These are phyloP conservation scores for Halesus radiatus DNA, from an alignment of 1,140 invertebrate genomes.

Conservation along the genomic window DNA sequence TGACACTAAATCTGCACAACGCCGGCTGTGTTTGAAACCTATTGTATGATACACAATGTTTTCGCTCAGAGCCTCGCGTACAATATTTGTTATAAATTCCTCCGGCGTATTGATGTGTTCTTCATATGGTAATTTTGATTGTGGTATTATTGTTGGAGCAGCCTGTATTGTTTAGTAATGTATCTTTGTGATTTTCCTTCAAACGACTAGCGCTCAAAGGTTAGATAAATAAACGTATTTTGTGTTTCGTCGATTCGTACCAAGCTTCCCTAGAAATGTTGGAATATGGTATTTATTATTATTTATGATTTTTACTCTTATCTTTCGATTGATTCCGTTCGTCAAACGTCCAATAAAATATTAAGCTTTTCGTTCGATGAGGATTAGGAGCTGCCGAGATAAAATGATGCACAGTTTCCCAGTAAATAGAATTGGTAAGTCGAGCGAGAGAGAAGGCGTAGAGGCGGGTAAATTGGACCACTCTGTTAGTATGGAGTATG, in stretches of 20 bases:
- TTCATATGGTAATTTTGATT: background rate
- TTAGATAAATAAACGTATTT: too few relatives aligned
- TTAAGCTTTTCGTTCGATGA: background rate
- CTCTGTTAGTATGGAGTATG: too few relatives aligned
- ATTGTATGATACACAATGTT: too few relatives aligned
- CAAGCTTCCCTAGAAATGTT: too few relatives aligned
- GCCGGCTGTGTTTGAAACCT: too few relatives aligned
- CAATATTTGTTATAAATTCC: background rate
- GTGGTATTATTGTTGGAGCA: background rate
- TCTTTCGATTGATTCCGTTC: background rate
- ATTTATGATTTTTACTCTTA: too few relatives aligned
- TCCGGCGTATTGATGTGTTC: background rate
- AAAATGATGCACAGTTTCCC: conserved; percentile 27
- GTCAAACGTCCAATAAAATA: background rate
- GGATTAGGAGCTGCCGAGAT: background rate
- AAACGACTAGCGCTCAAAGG: too few relatives aligned
- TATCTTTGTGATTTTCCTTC: background rate
- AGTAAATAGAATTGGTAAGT: conserved; percentile 41
- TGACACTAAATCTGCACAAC: too few relatives aligned
- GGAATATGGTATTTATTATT: too few relatives aligned
- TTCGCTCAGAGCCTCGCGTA: too few relatives aligned
- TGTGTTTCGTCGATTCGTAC: too few relatives aligned
- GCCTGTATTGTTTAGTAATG: background rate
- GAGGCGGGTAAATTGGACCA: too few relatives aligned
- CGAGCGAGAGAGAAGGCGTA: background rate